These are phyloP conservation scores for Panthera leo DNA, from an alignment of 2,113 vertebrate species.

Conservation along the genomic window DNA sequence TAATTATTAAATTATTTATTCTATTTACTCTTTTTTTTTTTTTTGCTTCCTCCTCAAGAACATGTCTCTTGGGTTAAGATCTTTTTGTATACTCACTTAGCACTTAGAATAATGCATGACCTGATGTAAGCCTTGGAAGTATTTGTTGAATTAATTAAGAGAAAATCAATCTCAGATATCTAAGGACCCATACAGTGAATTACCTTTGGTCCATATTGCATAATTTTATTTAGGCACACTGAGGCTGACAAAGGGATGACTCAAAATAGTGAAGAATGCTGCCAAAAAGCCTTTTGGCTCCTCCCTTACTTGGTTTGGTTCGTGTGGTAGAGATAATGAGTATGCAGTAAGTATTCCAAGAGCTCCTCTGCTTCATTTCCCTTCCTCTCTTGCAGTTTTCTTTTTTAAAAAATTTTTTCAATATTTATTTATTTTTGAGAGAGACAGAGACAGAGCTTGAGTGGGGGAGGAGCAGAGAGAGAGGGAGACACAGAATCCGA, in stretches of 20 bases:
- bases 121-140: background rate
- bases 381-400: background rate
- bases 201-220: background rate
- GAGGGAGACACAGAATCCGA: too few species aligned
- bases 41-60: background rate
- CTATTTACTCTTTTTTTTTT: background rate
- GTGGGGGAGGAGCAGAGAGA: too few species aligned
- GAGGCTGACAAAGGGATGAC: background rate
- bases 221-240: background rate
- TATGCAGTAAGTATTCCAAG: background rate
- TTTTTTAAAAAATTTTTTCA: too few species aligned
- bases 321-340: background rate
- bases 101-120: background rate
- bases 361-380: background rate
- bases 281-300: background rate
- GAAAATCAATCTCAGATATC: background rate
- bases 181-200: background rate
- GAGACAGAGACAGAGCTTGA: too few species aligned
- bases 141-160: conserved; percentile 4
- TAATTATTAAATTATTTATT: background rate
- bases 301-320: background rate
- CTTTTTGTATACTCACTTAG: background rate
- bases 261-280: background rate
- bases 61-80: background rate
- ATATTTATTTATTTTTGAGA: too few species aligned